Base-by-base conservation (phyloP, 2,113 vertebrate genomes). In the Zingel zingel region DNA sequence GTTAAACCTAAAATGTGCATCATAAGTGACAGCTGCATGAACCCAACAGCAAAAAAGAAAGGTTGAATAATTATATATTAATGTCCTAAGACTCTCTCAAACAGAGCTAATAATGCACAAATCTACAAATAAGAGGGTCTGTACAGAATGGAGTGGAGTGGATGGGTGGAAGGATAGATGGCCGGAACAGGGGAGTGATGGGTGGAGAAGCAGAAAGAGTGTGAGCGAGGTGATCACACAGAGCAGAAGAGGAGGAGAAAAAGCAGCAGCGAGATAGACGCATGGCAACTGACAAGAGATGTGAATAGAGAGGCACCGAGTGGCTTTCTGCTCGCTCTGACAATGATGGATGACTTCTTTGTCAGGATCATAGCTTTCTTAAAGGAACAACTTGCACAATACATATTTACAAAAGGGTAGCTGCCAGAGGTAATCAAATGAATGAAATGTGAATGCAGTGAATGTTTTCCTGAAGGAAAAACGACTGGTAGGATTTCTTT, bases 311-410 rank as follows among this genome's bases (percentile, higher is more conserved):
- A 43, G 72, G 72, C 36, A 45, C 50, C 51, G 58, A 79, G 69
- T n/a, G 47, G 69, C 74, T 54, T 66, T 47, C 72, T 77, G 51
- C 47, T 39, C 15, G 6, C 69, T 61, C 58, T 80, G 82, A 77
- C 73, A 83, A 4, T 88, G 82, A 88, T 87, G 47, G 25, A 83
- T 78, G 64, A 81, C 61, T 66, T 62, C 47, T 77, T 36, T 71
- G 12, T 19, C 13, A 57, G 30, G 25, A 61, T 72, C 50, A 72
- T 19, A 43, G 62, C 39, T 15, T 62, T 74, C 67, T 81, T 80
- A 70, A 74, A 65, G 16, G 14, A 23, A 33, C 75, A 45, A 45
- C 45, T 18, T 3, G 11, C 30, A n/a, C 15, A 36, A 71, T 39
- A 57, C 56, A 58, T 53, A 18, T 45, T 77, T 57, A 78, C 36